Base-by-base conservation (phyloP, 2,113 vertebrate genomes). In the Nothobranchius furzeri region DNA sequence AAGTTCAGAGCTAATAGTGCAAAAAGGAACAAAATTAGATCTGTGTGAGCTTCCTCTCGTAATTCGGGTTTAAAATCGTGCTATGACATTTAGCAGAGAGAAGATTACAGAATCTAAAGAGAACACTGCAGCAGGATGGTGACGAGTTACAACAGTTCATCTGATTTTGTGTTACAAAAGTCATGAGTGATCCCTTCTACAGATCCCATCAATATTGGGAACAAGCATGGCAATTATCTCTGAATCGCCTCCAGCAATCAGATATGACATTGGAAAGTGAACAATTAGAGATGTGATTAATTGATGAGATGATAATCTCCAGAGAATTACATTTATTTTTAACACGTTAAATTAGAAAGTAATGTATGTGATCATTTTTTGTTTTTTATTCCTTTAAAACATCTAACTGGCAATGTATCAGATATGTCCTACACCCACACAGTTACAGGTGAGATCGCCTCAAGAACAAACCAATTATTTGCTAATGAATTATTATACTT, bases 1-100 rank as follows among this genome's bases (percentile, higher is more conserved):
- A 75, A 58, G 68, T 75, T 79, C 64, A 72, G 55, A 73, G 52
- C 63, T 55, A 68, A 64, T 56, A 55, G 42, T 12, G 62, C 45
- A 76, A 66, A 79, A 70, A 66, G 51, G 55, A 49, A 64, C 53
- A 7, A 58, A 69, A 73, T 55, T 56, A 73, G 17, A 81, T n/a
- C 58, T 46, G 52, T 11, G 46, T 53, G 36, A 53, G 64, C 52
- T 45, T 75, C 45, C 68, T 69, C 42, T 74, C 75, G 70, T 59
- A 73, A 80, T 68, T 76, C 53, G 59, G 25, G 49, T 70, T 76
- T 50, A 77, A 75, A 69, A 51, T 11, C 12, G 55, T 40, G 57
- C 30, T 37, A 35, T 64, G 70, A 65, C 30, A 36, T 60, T 80
- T 57, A 46, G 20, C 20, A 64, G 35, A 46, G 14, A 70, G 58